Evolutionary conservation across 2,113 vertebrate species (phyloP).

Genomic region (Tursiops truncatus): DNA sequence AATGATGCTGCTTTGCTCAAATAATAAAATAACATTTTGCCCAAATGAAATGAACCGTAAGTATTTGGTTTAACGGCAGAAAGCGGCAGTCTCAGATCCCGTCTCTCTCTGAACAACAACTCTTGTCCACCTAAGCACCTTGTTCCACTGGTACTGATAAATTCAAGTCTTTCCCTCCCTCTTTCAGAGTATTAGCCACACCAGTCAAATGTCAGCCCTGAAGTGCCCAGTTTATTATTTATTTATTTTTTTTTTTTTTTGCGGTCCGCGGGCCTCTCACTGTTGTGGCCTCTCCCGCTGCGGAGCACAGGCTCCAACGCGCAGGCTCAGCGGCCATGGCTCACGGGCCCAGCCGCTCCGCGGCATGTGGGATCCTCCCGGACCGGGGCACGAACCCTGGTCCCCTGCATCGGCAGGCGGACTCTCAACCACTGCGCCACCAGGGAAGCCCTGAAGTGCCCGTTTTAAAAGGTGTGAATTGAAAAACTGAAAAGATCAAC

Average conservation of each 20-base stretch:
- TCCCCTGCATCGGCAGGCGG: too few species aligned
- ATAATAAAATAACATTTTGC: conserved; percentile 5
- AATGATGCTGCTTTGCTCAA: conserved; percentile 36
- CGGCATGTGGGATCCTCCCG: too few species aligned
- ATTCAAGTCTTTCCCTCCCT: not conserved
- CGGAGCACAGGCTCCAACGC: too few species aligned
- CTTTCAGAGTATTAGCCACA: conserved; percentile 31
- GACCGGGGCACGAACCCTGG: too few species aligned
- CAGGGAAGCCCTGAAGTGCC: not conserved
- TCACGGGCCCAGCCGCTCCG: too few species aligned
- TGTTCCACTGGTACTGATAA: not conserved
- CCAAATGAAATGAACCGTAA: conserved; percentile 32
- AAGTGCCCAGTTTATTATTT: not conserved
- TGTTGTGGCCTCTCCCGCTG: too few species aligned
- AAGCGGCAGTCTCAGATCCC: not conserved
- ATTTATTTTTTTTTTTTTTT: too few species aligned
- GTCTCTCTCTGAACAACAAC: conserved; percentile 36
- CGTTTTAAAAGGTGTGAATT: not conserved
- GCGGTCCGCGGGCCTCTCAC: too few species aligned
- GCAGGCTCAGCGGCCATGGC: too few species aligned
- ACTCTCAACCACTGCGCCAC: too few species aligned
- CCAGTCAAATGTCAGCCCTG: not conserved
- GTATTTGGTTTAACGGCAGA: conserved; percentile 68
- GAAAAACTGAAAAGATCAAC: not conserved
- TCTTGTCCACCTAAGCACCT: not conserved